Evolutionary conservation across 2,888 invertebrate species (phyloP).

Genomic region (Conops quadrifasciatus): DNA sequence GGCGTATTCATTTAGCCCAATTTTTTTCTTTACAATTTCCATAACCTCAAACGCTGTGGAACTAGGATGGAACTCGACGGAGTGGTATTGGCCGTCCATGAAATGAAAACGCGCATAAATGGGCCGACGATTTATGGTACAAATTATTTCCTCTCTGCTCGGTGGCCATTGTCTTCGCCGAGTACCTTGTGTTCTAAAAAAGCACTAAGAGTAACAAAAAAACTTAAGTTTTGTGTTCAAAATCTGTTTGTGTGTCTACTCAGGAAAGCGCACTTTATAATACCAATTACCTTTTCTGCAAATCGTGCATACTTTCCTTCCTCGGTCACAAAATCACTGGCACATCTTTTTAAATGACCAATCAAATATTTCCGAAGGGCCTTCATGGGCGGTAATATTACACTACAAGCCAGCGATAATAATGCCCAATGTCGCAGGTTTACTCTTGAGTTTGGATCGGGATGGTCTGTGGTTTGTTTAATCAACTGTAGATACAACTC

Average conservation of each 20-base stretch:
- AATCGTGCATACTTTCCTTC: slow-evolving; percentile 94
- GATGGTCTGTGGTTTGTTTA: slow-evolving; percentile 93
- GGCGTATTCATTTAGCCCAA: slow-evolving; percentile 71
- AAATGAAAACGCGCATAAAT: slow-evolving; percentile 91
- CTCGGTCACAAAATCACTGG: slow-evolving; percentile 87
- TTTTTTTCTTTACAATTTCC: slow-evolving; percentile 86
- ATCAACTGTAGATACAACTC: slow-evolving; percentile 92
- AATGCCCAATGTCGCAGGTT: slow-evolving; percentile 93
- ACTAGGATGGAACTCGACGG: slow-evolving; percentile 93
- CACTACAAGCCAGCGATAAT: slow-evolving; percentile 79
- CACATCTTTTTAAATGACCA: slow-evolving; percentile 87
- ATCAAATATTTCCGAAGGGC: slow-evolving; percentile 86
- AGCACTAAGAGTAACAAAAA: slow-evolving; percentile 67
- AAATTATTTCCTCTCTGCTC: slow-evolving; percentile 89
- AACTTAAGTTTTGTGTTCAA: neutral
- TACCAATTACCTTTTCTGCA: slow-evolving; percentile 77
- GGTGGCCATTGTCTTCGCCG: slow-evolving; percentile 89
- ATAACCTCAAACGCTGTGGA: slow-evolving; percentile 91
- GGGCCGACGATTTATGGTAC: slow-evolving; percentile 88
- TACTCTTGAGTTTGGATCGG: slow-evolving; percentile 86
- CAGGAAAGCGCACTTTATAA: neutral
- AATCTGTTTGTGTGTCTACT: neutral
- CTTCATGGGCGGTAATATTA: slow-evolving; percentile 87
- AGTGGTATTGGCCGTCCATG: slow-evolving; percentile 94
- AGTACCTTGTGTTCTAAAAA: slow-evolving; percentile 76